Evolutionary conservation across 2,113 vertebrate species (phyloP).

Genomic region (Hirundichthys speculiger): DNA sequence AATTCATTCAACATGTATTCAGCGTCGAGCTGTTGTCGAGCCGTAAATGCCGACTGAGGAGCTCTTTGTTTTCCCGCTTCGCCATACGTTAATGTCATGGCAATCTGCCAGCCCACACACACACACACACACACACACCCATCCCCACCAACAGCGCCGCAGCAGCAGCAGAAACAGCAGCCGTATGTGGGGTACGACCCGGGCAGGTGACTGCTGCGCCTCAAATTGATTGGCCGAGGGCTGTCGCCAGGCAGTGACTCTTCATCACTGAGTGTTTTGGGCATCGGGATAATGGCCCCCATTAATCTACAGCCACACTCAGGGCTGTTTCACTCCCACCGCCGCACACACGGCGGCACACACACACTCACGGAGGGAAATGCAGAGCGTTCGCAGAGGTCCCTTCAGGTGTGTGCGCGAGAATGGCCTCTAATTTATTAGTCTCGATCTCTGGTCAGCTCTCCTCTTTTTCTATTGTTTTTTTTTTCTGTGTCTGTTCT

Average conservation of each 20-base stretch:
- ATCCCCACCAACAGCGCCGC: neutral
- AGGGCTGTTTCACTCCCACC: slow-evolving; percentile 45
- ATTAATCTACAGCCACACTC: slow-evolving; percentile 76
- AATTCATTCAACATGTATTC: neutral
- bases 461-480: neutral
- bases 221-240: slow-evolving; percentile 75
- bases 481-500: neutral
- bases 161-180: slow-evolving; percentile 41
- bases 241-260: slow-evolving; percentile 73
- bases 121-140: too few species aligned
- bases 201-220: slow-evolving; percentile 71
- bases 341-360: slow-evolving; percentile 28
- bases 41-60: neutral
- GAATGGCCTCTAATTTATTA: slow-evolving; percentile 46
- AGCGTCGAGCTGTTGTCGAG: neutral
- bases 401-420: slow-evolving; percentile 28
- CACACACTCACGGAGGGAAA: slow-evolving; percentile 35
- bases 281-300: slow-evolving; percentile 78
- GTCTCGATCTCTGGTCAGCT: slow-evolving; percentile 9
- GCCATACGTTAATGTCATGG: slow-evolving; percentile 13
- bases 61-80: slow-evolving; percentile 7
- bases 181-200: slow-evolving; percentile 67
- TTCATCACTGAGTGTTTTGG: slow-evolving; percentile 81
- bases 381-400: slow-evolving; percentile 25
- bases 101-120: neutral